Evolutionary conservation across 2,113 vertebrate genomes (phyloP), one percentile per base, ranked within the genome.

Genomic region (Aramus guarauna): DNA sequence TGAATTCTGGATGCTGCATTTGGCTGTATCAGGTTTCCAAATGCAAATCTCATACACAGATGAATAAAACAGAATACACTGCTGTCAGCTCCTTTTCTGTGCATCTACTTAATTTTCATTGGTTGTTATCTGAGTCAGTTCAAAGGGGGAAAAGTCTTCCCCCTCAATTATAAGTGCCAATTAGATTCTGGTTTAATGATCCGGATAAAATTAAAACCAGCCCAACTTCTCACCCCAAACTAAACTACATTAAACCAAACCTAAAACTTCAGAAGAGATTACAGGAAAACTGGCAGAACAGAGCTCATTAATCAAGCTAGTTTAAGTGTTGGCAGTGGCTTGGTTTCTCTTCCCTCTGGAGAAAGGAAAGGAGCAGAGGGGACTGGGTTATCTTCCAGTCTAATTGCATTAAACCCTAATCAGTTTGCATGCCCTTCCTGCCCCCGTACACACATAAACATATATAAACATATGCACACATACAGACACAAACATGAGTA

Each of bases 131-230:
- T 64, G 58, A 81, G 39, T 75, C 72, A 88, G 90, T 96, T 91
- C 88, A 93, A 82, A 93, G 75, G 87, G 56, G 60, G 56, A 74
- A 72, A 92, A 80, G 27, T 58, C 81, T 92, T 90, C 63, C 60
- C 55, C 52, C 29, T 79, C 69, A 80, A 16, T 95, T 91, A 92
- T 21, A 62, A 91, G 8, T 53, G 64, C 19, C 80, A 94, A 89
- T 91, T 96, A 91, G 48, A 91, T 94, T 89, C 56, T 58, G 22
- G 60, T 79, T 94, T 95, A 92, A 95, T 91, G 94, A 89, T 60
- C 60, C 17, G 9, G 62, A 72, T 41, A 94, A 95, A 96, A 91
- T 89, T 87, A 85, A 87, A 96, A 66, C 20, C 69, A 92, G 58
- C 43, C 62, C 86, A 85, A 75, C 34, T 87, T 73, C 76, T 91